Evolutionary conservation across 1,140 invertebrate species (phyloP).

Genomic region (Diuraphis noxia): DNA sequence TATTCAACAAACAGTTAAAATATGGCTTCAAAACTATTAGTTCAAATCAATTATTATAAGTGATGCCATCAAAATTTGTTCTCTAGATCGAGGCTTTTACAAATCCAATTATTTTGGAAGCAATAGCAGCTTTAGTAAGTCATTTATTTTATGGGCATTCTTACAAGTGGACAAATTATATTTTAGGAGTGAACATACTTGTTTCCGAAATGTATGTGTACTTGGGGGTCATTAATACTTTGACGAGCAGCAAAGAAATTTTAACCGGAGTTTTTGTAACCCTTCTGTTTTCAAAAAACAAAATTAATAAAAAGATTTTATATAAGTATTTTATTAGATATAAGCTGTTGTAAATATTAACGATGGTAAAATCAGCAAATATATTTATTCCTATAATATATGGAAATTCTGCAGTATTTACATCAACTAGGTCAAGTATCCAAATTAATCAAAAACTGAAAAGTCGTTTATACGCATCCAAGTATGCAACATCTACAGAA

Average conservation of each 20-base stretch:
- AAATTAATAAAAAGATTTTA: not conserved
- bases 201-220: not conserved
- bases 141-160: not conserved
- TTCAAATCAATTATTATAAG: constrained; percentile 4
- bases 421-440: not conserved
- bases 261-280: not conserved
- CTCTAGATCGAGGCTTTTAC: not conserved
- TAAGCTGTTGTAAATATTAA: not conserved
- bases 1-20: not conserved
- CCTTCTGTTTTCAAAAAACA: not conserved
- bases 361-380: not conserved
- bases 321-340: not conserved
- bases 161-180: not conserved
- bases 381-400: too few relatives aligned
- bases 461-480: not conserved
- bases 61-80: not conserved
- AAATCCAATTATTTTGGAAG: not conserved
- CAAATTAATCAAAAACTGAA: not conserved
- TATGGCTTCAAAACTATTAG: not conserved
- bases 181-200: not conserved
- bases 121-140: not conserved
- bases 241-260: not conserved
- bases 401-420: not conserved
- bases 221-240: not conserved
- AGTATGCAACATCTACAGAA: too few relatives aligned